Evolutionary conservation across 2,888 invertebrate genomes (phyloP), one percentile per base, ranked within the genome.

Genomic region (Boloria euphrosyne): DNA sequence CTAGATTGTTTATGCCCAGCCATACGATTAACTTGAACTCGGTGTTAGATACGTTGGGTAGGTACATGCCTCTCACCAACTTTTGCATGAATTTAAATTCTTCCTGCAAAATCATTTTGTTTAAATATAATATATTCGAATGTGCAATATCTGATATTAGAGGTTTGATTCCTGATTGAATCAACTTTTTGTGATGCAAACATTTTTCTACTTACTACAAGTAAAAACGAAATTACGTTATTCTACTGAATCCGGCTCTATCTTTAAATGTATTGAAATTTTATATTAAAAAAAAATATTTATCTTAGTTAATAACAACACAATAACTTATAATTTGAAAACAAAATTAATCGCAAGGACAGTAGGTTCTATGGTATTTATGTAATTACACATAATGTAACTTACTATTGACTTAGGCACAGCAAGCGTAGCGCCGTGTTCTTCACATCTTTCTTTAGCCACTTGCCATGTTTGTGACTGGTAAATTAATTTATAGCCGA

Each of bases 1-100:
- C 80, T 0, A 82, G 65, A 70, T 86, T 89, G 74, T 74, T 81
- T 71, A 89, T 80, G 3, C 90, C 90, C n/a, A 90, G 75, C 88
- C 87, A 90, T 0, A 78, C 85, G 4, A 89, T 70, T 17, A 84
- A 74, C 59, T 79, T 80, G 73, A 77, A 79, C 1, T 77, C 70
- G 10, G 80, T 76, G 43, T 79, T 81, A 0, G 68, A 71, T 7
- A 89, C 70, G 13, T 75, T 71, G 0, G 80, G 80, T 68, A 81
- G 86, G 17, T 80, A 74, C 86, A 90, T 87, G 0, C 73, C 78
- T 0, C 86, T 80, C 2, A 90, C 83, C 14, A 89, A 38, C 27
- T 75, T 76, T 70, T 89, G 89, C 14, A 90, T 74, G 67, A 80
- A 83, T 0, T 51, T 51, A 70, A 89, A 90, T 66, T 90, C 85